phyloP scores from a whole-genome alignment of 2,888 invertebrate species.

The Tenthredo livida region DNA sequence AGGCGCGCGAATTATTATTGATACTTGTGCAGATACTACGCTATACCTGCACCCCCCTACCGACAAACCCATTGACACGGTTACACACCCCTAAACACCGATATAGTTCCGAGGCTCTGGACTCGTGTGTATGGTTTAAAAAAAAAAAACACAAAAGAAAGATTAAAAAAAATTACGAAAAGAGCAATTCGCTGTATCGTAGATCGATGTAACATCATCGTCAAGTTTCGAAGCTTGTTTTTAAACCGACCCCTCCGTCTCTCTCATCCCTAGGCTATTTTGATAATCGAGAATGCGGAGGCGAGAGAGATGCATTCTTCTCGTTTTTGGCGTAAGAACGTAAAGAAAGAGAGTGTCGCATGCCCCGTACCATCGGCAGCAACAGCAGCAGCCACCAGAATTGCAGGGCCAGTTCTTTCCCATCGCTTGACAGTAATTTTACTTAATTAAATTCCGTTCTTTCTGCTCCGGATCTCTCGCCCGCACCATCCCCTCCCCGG shows the following conservation, averaged over 20 bases:
- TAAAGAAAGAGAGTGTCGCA: slow-evolving; percentile 43
- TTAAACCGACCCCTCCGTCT: not conserved
- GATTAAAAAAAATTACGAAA: too few relatives aligned
- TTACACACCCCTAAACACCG: not conserved
- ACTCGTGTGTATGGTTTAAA: not conserved
- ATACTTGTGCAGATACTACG: not conserved
- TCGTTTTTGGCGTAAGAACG: slow-evolving; percentile 15
- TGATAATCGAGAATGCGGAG: slow-evolving; percentile 54
- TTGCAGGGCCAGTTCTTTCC: slow-evolving; percentile 58
- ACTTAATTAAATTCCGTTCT: slow-evolving; percentile 79
- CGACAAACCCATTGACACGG: slow-evolving; percentile 10
- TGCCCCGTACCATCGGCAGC: not conserved
- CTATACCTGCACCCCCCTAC: too few relatives aligned
- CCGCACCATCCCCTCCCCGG: slow-evolving; percentile 21
- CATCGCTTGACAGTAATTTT: slow-evolving; percentile 74
- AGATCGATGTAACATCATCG: too few relatives aligned
- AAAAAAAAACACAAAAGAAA: too few relatives aligned
- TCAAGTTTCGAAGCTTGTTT: not conserved
- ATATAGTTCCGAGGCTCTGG: not conserved
- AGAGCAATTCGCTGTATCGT: too few relatives aligned
- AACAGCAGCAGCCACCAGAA: not conserved
- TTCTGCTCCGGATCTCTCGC: slow-evolving; percentile 65
- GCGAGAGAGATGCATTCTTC: slow-evolving; percentile 48
- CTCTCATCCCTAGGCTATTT: slow-evolving; percentile 52
- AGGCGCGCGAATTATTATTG: slow-evolving; percentile 3